These are phyloP conservation scores for Pterocles gutturalis DNA, from an alignment of 2,113 vertebrate species.

Conservation along the genomic window DNA sequence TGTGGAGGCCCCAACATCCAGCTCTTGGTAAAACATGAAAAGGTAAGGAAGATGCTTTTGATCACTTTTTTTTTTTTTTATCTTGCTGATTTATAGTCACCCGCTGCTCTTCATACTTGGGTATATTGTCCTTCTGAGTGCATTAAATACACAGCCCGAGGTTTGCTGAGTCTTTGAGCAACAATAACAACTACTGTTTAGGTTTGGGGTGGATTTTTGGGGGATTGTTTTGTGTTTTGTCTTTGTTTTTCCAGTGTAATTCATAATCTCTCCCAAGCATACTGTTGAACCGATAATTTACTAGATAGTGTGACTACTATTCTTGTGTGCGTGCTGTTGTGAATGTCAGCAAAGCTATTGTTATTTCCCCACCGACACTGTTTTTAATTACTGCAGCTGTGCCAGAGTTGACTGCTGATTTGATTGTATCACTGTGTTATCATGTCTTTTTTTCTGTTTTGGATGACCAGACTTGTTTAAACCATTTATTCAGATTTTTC, in stretches of 20 bases:
- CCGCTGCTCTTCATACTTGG: background rate
- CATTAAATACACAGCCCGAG: background rate
- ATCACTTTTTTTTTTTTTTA: background rate
- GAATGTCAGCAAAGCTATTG: background rate
- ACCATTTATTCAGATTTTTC: background rate
- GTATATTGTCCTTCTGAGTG: fast-evolving
- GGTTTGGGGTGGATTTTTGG: background rate
- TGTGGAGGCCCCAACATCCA: background rate
- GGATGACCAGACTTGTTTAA: background rate
- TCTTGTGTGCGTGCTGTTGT: background rate
- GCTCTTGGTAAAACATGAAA: background rate
- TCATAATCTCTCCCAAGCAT: background rate
- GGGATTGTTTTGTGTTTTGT: background rate
- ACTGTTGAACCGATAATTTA: background rate
- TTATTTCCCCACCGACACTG: background rate
- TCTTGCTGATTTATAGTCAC: background rate
- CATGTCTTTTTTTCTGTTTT: background rate
- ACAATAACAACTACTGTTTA: background rate
- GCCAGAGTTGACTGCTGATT: background rate
- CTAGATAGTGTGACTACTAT: background rate
- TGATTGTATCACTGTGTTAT: background rate
- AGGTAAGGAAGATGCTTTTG: background rate
- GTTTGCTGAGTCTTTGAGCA: background rate
- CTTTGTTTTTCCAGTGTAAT: background rate
- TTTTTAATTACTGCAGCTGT: background rate